Conservation (phyloP, 2,888 invertebrate genomes). For the Acleris emargana region DNA sequence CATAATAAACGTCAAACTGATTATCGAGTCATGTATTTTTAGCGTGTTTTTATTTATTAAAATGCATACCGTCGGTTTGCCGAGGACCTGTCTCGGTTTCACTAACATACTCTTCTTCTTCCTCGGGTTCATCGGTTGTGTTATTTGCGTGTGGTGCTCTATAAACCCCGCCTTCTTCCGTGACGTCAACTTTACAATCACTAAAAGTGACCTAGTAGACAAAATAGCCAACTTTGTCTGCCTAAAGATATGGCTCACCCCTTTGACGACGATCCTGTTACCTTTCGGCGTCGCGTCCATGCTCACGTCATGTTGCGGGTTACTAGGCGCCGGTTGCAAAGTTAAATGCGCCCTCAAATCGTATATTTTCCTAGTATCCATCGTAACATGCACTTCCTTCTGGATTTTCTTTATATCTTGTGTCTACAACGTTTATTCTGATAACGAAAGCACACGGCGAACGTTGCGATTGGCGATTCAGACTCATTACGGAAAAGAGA, state of each 20-base stretch:
- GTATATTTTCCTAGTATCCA: slow-evolving; percentile 66
- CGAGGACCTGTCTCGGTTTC: slow-evolving; percentile 73
- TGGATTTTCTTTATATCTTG: slow-evolving; percentile 69
- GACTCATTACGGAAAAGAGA: slow-evolving; percentile 62
- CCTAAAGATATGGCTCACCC: slow-evolving; percentile 65
- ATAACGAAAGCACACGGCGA: slow-evolving; percentile 54
- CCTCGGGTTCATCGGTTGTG: slow-evolving; percentile 53
- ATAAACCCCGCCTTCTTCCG: slow-evolving; percentile 69
- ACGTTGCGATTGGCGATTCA: slow-evolving; percentile 55
- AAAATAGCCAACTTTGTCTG: slow-evolving; percentile 65
- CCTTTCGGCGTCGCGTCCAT: slow-evolving; percentile 58
- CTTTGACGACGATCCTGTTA: slow-evolving; percentile 63
- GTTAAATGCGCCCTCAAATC: slow-evolving; percentile 70
- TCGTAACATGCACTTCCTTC: slow-evolving; percentile 54
- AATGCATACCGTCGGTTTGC: slow-evolving; percentile 71
- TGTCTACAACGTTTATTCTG: slow-evolving; percentile 66
- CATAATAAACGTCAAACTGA: slow-evolving; percentile 12
- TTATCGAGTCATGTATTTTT: slow-evolving; percentile 7
- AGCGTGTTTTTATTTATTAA: slow-evolving; percentile 35
- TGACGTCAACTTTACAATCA: slow-evolving; percentile 71
- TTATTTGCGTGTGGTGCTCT: slow-evolving; percentile 69
- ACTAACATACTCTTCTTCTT: slow-evolving; percentile 68
- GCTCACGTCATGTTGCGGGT: slow-evolving; percentile 72
- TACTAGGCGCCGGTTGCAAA: slow-evolving; percentile 70
- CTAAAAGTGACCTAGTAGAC: slow-evolving; percentile 60